phyloP scores from a whole-genome alignment of 2,888 invertebrate species.

The Seira ritae region DNA sequence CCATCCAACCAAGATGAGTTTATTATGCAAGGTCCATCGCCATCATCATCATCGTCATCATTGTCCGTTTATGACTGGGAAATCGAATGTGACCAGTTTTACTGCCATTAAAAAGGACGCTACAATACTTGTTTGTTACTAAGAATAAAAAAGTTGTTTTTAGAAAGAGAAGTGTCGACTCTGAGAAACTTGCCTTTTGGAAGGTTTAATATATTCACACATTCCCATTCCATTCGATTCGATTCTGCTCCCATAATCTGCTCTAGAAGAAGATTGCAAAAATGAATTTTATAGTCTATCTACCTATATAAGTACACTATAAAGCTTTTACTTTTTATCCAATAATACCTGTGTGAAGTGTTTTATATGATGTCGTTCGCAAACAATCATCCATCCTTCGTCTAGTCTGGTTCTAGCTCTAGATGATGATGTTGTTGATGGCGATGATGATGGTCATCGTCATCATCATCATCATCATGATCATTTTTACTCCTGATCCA shows the following conservation, averaged over 20 bases:
- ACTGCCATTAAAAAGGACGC: constrained; percentile 15
- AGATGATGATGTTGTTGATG: background rate
- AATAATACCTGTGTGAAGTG: background rate
- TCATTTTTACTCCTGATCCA: constrained; percentile 36
- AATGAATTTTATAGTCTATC: too few species aligned
- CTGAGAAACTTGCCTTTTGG: background rate
- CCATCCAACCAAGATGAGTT: background rate
- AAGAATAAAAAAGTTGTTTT: constrained; percentile 9
- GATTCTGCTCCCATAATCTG: constrained; percentile 46
- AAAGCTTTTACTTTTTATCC: background rate
- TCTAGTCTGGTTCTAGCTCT: too few species aligned
- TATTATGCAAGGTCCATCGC: constrained; percentile 10
- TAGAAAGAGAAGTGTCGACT: too few species aligned
- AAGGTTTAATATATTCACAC: background rate
- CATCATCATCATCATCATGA: constrained; percentile 4
- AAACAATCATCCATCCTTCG: background rate
- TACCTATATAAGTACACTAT: too few species aligned
- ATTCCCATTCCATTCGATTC: background rate
- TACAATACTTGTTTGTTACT: constrained; percentile 11
- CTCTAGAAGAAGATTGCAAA: constrained; percentile 24
- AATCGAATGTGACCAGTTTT: constrained; percentile 55
- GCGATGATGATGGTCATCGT: background rate
- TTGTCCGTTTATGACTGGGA: constrained; percentile 25
- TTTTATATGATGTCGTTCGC: constrained; percentile 7
- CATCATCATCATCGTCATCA: background rate